Percentiles rank a stretch among this genome's conserved stretches.
phyloP scores from a whole-genome alignment of 2,113 vertebrate species.

The Apteryx owenii region DNA sequence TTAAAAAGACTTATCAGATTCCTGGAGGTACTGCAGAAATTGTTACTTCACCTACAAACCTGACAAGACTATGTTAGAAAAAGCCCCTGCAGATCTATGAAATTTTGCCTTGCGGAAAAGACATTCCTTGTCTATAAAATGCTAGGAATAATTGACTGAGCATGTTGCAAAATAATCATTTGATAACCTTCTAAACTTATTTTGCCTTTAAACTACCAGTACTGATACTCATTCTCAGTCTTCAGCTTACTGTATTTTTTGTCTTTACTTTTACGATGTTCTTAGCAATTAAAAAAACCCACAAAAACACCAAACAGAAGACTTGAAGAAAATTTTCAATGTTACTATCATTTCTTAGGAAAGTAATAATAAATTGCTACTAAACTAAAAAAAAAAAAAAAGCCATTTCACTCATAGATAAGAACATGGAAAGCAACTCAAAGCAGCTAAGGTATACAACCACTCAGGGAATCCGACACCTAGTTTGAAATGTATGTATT shows the following conservation, averaged over 20 bases:
- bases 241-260: not conserved
- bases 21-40: not conserved
- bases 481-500: not conserved
- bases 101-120: not conserved
- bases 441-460: not conserved
- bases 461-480: not conserved
- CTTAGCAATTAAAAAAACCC: not conserved
- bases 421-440: not conserved
- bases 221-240: not conserved
- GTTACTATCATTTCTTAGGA: not conserved
- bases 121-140: not conserved
- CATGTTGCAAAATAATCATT: not conserved
- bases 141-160: not conserved
- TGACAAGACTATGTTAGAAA: not conserved
- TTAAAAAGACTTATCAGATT: not conserved
- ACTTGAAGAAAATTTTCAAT: not conserved
- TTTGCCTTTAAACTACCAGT: not conserved
- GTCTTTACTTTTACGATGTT: not conserved
- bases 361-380: not conserved
- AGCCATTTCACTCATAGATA: not conserved
- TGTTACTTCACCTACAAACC: conserved; percentile 18
- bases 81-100: not conserved
- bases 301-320: not conserved
- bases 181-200: not conserved
- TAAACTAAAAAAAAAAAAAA: not conserved